These are phyloP conservation scores for Acropora yongei DNA, from an alignment of 64 coral and sea anemone species.

Conservation along the genomic window DNA sequence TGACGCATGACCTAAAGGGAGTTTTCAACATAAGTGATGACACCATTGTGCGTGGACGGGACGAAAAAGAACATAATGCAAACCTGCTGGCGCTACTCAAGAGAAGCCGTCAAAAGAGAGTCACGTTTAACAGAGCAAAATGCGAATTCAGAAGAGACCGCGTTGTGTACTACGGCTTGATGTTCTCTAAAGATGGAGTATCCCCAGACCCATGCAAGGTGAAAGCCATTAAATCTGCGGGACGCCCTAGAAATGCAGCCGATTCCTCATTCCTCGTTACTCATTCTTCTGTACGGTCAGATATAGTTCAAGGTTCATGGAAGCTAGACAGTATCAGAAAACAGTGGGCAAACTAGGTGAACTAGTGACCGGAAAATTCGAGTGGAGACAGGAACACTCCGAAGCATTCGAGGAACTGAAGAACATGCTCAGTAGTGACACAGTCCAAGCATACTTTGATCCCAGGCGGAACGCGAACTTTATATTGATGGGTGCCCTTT, in stretches of 20 bases:
- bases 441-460: conserved; percentile 12
- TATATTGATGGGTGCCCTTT: too few species aligned
- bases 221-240: too few species aligned
- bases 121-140: conserved; percentile 44
- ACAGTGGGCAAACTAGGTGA: neutral
- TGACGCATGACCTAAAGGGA: neutral
- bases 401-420: neutral
- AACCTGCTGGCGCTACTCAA: conserved; percentile 30
- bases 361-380: neutral
- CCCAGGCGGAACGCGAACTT: neutral
- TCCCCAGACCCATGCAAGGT: neutral
- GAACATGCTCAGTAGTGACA: conserved; percentile 26
- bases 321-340: neutral
- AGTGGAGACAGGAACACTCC: neutral
- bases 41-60: neutral
- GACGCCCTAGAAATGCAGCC: too few species aligned
- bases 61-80: conserved; percentile 26
- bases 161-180: conserved; percentile 26
- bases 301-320: neutral
- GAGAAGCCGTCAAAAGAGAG: neutral
- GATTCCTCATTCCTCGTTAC: too few species aligned
- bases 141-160: conserved; percentile 15
- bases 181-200: conserved; percentile 30
- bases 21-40: conserved; percentile 52
- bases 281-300: too few species aligned